Percentiles rank a stretch among this genome's conserved stretches.
These are phyloP conservation scores for Polydrusus cervinus DNA, from an alignment of 2,888 invertebrate species.

Conservation along the genomic window DNA sequence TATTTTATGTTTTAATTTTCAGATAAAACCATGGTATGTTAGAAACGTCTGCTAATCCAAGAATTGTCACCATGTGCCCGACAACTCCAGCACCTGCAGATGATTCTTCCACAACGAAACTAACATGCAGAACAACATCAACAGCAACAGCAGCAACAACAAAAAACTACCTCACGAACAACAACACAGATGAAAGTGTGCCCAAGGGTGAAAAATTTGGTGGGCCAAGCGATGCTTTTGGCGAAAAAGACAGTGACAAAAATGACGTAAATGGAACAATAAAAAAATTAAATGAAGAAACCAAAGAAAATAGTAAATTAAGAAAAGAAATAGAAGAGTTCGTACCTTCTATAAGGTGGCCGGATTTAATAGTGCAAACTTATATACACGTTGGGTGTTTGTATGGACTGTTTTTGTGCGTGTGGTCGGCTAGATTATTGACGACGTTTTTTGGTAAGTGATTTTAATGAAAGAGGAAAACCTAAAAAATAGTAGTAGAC, in stretches of 20 bases:
- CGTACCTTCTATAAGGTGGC: constrained; percentile 80
- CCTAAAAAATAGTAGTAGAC: too few relatives aligned
- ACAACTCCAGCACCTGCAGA: constrained; percentile 31
- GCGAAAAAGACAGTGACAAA: constrained; percentile 45
- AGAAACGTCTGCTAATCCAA: neutral
- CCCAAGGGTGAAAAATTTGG: constrained; percentile 19
- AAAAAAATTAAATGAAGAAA: constrained; percentile 47
- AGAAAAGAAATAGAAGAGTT: constrained; percentile 68
- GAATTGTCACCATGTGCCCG: constrained; percentile 34
- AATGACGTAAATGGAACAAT: constrained; percentile 28
- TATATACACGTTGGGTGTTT: constrained; percentile 81
- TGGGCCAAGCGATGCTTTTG: constrained; percentile 32
- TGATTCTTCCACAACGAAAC: neutral
- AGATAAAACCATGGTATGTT: constrained; percentile 9
- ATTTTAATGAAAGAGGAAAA: neutral
- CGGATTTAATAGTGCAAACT: constrained; percentile 81
- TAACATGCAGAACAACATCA: constrained; percentile 30
- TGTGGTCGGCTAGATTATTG: constrained; percentile 76
- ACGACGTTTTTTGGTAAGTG: constrained; percentile 85
- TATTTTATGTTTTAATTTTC: neutral
- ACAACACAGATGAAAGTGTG: constrained; percentile 17
- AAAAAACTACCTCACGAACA: neutral
- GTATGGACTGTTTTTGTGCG: constrained; percentile 81
- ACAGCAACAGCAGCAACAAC: neutral
- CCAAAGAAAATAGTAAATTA: constrained; percentile 48